phyloP scores from a whole-genome alignment of 2,797 vertebrate genomes.

The Liasis olivaceus region DNA sequence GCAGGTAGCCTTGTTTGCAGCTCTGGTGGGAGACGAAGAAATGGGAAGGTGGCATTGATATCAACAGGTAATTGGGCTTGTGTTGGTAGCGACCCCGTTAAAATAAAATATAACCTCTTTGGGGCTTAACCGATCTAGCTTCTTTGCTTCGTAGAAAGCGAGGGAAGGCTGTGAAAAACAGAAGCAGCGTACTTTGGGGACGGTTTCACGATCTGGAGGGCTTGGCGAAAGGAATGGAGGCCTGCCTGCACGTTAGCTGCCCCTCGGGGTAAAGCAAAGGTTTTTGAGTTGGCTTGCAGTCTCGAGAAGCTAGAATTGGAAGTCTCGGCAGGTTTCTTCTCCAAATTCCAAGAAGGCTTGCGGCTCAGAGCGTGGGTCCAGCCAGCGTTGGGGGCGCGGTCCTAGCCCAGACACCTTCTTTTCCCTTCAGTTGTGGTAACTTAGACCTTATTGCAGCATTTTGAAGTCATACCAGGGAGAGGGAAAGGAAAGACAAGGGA shows the following conservation, averaged over 20 bases:
- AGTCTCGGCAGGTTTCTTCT: background rate
- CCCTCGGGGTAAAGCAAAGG: background rate
- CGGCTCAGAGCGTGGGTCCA: background rate
- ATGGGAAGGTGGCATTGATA: background rate
- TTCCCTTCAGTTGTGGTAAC: too few relatives aligned
- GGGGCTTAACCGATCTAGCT: too few relatives aligned
- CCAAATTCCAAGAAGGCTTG: background rate
- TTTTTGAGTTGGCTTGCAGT: background rate
- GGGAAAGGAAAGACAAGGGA: background rate
- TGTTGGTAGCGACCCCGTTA: too few relatives aligned
- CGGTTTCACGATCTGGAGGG: background rate
- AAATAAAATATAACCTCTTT: too few relatives aligned
- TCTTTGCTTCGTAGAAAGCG: too few relatives aligned
- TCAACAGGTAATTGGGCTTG: too few relatives aligned
- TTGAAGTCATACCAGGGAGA: background rate
- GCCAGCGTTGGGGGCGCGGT: background rate
- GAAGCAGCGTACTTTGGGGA: too few relatives aligned
- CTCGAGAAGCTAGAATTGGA: background rate
- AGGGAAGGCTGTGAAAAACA: too few relatives aligned
- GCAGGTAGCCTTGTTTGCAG: background rate
- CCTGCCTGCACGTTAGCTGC: background rate
- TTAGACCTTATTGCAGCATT: background rate
- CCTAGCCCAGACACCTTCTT: background rate
- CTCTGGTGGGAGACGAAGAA: background rate
- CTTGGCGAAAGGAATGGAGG: background rate